These are phyloP conservation scores for Temnothorax rugatulus DNA, from an alignment of 2,888 invertebrate species.

Conservation along the genomic window DNA sequence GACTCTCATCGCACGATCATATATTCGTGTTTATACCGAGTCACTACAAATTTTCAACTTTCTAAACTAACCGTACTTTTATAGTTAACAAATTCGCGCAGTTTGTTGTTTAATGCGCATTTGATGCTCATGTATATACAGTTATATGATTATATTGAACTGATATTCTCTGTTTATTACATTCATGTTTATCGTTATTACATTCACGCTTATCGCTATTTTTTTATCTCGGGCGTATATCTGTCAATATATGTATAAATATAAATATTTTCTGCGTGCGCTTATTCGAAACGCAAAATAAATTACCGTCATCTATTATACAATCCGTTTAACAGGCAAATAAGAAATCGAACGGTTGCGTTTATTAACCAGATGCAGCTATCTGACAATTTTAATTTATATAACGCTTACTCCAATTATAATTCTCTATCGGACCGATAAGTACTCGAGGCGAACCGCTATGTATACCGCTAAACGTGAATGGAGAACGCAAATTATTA, in stretches of 20 bases:
- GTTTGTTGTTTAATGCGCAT: conserved; percentile 3
- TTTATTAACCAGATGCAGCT: neutral
- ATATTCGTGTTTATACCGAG: conserved; percentile 10
- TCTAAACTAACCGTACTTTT: conserved; percentile 33
- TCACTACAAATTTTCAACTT: conserved; percentile 34
- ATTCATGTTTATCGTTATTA: neutral
- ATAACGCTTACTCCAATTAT: neutral
- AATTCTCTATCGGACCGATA: neutral
- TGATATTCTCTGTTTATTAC: conserved; percentile 3
- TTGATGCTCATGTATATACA: conserved; percentile 8
- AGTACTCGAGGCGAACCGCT: neutral
- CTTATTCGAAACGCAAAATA: neutral
- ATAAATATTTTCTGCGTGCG: neutral
- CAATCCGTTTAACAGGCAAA: neutral
- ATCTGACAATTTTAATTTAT: neutral
- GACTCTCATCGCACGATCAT: conserved; percentile 6
- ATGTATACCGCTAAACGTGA: neutral
- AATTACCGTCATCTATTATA: neutral
- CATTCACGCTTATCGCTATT: neutral
- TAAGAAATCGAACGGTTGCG: neutral
- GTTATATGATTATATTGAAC: conserved; percentile 10
- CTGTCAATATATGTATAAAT: neutral
- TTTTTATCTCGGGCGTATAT: neutral
- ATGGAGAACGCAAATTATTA: conserved; percentile 7
- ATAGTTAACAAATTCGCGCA: conserved; percentile 27